Percentiles rank a stretch among this genome's conserved stretches.
Evolutionary conservation across 2,113 vertebrate genomes (phyloP).

Genomic region (Cromileptes altivelis): DNA sequence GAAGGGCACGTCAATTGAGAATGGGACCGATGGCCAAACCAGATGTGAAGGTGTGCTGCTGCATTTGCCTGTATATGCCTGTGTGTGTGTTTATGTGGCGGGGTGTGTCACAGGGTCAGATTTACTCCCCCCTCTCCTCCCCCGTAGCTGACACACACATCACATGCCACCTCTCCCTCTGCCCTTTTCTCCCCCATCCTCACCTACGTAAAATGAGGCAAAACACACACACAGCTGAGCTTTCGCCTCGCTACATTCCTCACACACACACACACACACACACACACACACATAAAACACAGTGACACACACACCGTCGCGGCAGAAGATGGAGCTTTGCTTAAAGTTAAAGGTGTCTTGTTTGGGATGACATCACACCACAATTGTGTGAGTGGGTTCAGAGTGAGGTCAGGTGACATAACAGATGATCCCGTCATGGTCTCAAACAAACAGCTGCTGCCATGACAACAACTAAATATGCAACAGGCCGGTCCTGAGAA

Average conservation of each 20-base stretch:
- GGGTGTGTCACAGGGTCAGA: slow-evolving; percentile 65
- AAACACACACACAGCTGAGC: slow-evolving; percentile 11
- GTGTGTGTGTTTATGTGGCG: slow-evolving; percentile 26
- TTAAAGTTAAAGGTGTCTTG: slow-evolving; percentile 43
- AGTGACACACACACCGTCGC: slow-evolving; percentile 14
- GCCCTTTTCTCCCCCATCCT: slow-evolving; percentile 21
- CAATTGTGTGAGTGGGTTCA: slow-evolving; percentile 63
- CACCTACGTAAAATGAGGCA: slow-evolving; percentile 27
- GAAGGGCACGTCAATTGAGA: slow-evolving; percentile 67
- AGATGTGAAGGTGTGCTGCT: slow-evolving; percentile 71
- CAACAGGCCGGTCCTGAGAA: slow-evolving; percentile 45
- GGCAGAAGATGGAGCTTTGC: slow-evolving; percentile 1
- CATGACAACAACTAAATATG: slow-evolving; percentile 74
- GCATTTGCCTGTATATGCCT: slow-evolving; percentile 1
- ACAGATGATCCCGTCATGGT: slow-evolving; percentile 69
- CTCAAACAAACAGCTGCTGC: slow-evolving; percentile 68
- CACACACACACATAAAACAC: not conserved
- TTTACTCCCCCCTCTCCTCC: slow-evolving; percentile 35
- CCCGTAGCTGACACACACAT: slow-evolving; percentile 59
- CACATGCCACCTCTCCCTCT: slow-evolving; percentile 44
- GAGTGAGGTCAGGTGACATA: slow-evolving; percentile 78
- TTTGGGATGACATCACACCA: slow-evolving; percentile 61
- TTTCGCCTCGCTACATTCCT: slow-evolving; percentile 24
- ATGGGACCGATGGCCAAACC: slow-evolving; percentile 75
- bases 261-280: slow-evolving; percentile 24